These are phyloP conservation scores for Zingel zingel DNA, from an alignment of 2,113 vertebrate species.

Conservation along the genomic window DNA sequence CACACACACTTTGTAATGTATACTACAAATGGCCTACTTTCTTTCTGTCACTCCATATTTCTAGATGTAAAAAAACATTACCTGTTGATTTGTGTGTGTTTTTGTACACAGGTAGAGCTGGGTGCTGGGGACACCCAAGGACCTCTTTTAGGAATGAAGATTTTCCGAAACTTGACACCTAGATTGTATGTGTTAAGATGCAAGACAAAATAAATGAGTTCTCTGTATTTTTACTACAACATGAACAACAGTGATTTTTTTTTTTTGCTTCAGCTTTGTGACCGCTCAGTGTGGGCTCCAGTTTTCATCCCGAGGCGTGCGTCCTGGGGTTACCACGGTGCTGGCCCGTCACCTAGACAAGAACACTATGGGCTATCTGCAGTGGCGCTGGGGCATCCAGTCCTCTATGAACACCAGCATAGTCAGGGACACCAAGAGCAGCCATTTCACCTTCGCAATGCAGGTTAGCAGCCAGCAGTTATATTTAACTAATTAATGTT, in stretches of 20 bases:
- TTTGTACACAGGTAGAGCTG: slow-evolving; percentile 89
- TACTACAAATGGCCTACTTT: not conserved
- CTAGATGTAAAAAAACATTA: not conserved
- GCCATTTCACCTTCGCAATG: slow-evolving; percentile 92
- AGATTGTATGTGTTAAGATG: slow-evolving; percentile 87
- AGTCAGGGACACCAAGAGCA: slow-evolving; percentile 95
- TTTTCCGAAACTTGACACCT: slow-evolving; percentile 95
- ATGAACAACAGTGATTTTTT: not conserved
- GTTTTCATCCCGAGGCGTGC: slow-evolving; percentile 93
- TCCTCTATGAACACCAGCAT: slow-evolving; percentile 98
- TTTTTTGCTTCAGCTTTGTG: slow-evolving; percentile 85
- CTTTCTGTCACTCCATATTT: not conserved
- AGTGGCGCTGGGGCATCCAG: slow-evolving; percentile 97
- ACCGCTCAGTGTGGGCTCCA: slow-evolving; percentile 94
- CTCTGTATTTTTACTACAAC: not conserved
- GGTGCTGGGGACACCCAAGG: slow-evolving; percentile 95
- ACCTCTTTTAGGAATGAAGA: slow-evolving; percentile 93
- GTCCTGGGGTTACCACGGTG: slow-evolving; percentile 92
- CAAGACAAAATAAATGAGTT: not conserved
- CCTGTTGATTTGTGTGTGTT: slow-evolving; percentile 5
- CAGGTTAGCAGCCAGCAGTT: slow-evolving; percentile 85
- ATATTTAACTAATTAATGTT: not conserved
- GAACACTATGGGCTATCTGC: slow-evolving; percentile 98
- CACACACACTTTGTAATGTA: not conserved
- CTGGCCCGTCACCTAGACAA: slow-evolving; percentile 95